Conservation (phyloP, 2,113 vertebrate species). For the Fulica atra region DNA sequence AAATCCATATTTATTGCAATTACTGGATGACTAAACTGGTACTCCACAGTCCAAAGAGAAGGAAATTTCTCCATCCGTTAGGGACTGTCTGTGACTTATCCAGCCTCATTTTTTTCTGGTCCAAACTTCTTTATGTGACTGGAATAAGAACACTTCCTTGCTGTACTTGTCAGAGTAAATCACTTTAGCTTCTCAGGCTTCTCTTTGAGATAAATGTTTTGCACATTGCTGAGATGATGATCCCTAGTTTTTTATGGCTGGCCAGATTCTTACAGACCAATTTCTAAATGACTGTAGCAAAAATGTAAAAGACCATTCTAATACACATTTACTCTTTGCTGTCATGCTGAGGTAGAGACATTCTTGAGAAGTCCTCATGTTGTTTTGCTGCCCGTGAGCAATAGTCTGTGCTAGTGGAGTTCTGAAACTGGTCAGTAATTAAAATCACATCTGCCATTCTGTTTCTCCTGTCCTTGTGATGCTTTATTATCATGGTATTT, state of each 20-base stretch:
- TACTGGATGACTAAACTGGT: constrained; percentile 19
- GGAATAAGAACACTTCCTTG: background rate
- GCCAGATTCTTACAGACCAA: background rate
- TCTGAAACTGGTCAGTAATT: background rate
- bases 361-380: background rate
- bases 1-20: constrained; percentile 22
- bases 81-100: constrained; percentile 23
- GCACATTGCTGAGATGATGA: background rate
- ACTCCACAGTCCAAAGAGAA: background rate
- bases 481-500: background rate
- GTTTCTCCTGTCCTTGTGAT: background rate
- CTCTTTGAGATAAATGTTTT: background rate
- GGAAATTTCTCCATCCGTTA: constrained; percentile 29
- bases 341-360: background rate
- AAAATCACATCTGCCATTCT: background rate
- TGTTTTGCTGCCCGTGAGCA: background rate
- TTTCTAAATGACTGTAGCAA: background rate
- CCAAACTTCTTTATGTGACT: background rate
- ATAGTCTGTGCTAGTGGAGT: background rate
- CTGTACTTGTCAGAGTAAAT: background rate
- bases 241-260: background rate
- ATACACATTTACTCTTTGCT: background rate
- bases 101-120: background rate
- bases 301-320: background rate
- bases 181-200: background rate